Percentiles rank a stretch among this genome's conserved stretches.
phyloP scores from a whole-genome alignment of 2,113 vertebrate genomes.

The Puffinus mauretanicus region DNA sequence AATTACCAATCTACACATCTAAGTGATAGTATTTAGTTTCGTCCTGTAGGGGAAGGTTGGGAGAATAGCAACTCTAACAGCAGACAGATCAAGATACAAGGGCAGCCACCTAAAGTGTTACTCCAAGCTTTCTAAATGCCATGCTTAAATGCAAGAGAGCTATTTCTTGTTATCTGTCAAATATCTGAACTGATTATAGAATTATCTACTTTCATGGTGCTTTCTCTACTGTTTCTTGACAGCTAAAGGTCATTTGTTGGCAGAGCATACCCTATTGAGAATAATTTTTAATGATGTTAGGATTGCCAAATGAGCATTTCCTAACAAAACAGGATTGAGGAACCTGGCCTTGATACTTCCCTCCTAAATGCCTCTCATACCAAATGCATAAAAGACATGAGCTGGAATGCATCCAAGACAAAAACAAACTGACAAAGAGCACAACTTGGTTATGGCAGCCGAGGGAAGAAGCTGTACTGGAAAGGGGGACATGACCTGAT shows the following conservation, averaged over 20 bases:
- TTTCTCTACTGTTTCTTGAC: not conserved
- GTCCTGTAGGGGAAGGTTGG: not conserved
- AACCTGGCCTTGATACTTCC: not conserved
- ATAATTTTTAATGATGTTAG: not conserved
- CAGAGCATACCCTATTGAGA: not conserved
- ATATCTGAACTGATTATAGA: not conserved
- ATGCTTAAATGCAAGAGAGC: not conserved
- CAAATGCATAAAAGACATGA: not conserved
- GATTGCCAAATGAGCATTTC: not conserved
- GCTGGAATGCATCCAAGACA: not conserved
- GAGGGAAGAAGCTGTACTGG: not conserved
- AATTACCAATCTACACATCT: not conserved
- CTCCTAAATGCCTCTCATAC: not conserved
- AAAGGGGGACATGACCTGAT: not conserved
- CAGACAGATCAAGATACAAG: not conserved
- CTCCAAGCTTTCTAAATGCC: constrained; percentile 1
- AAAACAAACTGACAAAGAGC: not conserved
- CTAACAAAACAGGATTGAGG: not conserved
- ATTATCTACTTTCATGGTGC: not conserved
- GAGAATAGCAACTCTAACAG: not conserved
- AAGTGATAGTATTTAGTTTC: not conserved
- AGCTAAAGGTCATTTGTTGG: not conserved
- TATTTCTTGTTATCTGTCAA: not conserved
- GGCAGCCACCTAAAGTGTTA: not conserved
- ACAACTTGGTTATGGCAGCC: not conserved